Base-by-base conservation (phyloP, 2,113 vertebrate species). In the Oryzias celebensis region DNA sequence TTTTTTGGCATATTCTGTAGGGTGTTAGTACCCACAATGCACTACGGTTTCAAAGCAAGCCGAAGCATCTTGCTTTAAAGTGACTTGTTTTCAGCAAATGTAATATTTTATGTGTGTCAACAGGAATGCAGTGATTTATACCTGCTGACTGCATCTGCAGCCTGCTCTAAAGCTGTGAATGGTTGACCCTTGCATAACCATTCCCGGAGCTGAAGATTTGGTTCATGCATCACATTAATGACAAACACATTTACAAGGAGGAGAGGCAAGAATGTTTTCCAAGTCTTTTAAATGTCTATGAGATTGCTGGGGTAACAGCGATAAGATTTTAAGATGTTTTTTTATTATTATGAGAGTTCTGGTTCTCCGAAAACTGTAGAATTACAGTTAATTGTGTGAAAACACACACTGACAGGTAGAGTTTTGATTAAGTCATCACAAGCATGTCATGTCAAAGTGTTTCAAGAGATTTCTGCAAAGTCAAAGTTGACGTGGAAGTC, bases 161-260 rank as follows among this genome's bases (percentile, higher is more conserved):
- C 56, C 8, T 7, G 13, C 49, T 80, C 62, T n/a, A 18, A 56
- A 75, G 58, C 58, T 31, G 48, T 31, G 48, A 58, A 14, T 82
- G 36, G 62, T 41, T 81, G 82, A 84, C 78, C 81, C 75, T 54
- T 47, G 50, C 77, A 68, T 83, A 36, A 36, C 8, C 31, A 36
- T 87, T 77, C 80, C 73, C 71, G 52, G 83, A 77, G 77, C 71
- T 36, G 74, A 80, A 60, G 77, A 83, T 88, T 73, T 54, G 47
- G 58, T 80, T 63, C 24, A 13, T 69, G 55, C 74, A 65, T 68
- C 62, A 74, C 10, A 28, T 26, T 90, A 88, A 91, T 86, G 58
- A 70, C 72, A 55, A 85, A 79, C 88, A 87, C 82, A 85, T 82
- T 78, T 66, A 75, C 68, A 58, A 41, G 67, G 69, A 85, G 65